A percentile compares a stretch with the other conserved stretches of the same genome.
Conservation (phyloP, 2,797 vertebrate genomes). For the Mormyrops boulengeri region DNA sequence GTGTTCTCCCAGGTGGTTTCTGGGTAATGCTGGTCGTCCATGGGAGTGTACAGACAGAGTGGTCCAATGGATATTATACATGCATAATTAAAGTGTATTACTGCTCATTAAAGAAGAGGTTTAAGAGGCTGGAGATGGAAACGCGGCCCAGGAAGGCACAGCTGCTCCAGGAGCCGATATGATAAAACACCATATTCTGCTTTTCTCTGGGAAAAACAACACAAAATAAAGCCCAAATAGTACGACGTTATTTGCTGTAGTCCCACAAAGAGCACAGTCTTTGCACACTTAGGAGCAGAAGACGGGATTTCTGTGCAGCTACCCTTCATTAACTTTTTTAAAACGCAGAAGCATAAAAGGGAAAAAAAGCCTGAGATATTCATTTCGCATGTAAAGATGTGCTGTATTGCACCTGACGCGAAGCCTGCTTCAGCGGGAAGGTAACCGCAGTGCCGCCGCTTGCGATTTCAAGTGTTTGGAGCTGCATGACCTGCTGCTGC, state of each 20-base stretch:
- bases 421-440: background rate
- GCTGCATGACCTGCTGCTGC: background rate
- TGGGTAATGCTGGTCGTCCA: background rate
- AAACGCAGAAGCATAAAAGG: conserved; percentile 34
- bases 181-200: background rate
- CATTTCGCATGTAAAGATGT: background rate
- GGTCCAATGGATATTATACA: background rate
- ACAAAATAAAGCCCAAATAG: background rate
- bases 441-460: background rate
- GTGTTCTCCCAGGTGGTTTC: background rate
- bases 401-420: background rate
- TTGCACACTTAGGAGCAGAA: too few relatives aligned
- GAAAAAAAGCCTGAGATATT: background rate
- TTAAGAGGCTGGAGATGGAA: background rate
- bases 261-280: conserved; percentile 46
- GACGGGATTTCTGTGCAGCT: conserved; percentile 36
- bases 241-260: conserved; percentile 35
- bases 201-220: background rate
- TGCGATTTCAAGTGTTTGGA: background rate
- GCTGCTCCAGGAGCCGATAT: background rate
- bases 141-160: background rate
- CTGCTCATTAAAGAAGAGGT: background rate
- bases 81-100: background rate
- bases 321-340: conserved; percentile 46
- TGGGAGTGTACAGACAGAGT: background rate